These are phyloP conservation scores for Zoanthus sansibaricus DNA, from an alignment of 92 coral and sea anemone genomes.

Conservation along the genomic window DNA sequence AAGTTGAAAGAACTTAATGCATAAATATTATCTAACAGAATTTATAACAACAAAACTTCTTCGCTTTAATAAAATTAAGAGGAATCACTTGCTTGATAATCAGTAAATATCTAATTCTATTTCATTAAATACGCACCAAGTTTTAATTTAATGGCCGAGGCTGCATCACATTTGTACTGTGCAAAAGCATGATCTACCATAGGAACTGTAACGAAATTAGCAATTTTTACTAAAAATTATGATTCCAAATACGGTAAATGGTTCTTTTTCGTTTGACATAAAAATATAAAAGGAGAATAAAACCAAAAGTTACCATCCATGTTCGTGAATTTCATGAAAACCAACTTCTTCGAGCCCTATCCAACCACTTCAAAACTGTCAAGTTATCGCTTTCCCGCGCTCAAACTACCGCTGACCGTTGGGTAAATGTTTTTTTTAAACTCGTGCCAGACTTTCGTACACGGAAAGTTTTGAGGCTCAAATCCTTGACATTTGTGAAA, in stretches of 20 bases:
- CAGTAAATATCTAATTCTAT: background rate
- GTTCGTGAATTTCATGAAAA: background rate
- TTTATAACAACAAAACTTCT: background rate
- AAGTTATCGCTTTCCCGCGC: slow-evolving; percentile 28
- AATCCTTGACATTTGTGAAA: too few species aligned
- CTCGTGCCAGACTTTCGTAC: slow-evolving; percentile 22
- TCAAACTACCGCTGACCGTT: slow-evolving; percentile 38
- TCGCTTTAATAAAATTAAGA: background rate
- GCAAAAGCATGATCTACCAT: slow-evolving; percentile 77
- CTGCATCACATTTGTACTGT: slow-evolving; percentile 83
- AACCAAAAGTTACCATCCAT: slow-evolving; percentile 26
- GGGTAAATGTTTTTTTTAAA: background rate
- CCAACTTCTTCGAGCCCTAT: too few species aligned
- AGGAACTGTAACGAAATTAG: slow-evolving; percentile 62
- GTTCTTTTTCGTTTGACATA: background rate
- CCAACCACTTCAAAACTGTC: background rate
- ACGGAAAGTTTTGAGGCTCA: too few species aligned
- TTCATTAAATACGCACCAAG: slow-evolving; percentile 69
- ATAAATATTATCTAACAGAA: too few species aligned
- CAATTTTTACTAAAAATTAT: background rate
- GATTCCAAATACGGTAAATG: background rate
- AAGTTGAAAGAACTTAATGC: too few species aligned
- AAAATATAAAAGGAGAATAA: background rate
- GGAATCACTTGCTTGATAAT: background rate
- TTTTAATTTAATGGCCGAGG: slow-evolving; percentile 80